Conservation (phyloP, 1,140 invertebrate species). For the Drosophila sp. region DNA sequence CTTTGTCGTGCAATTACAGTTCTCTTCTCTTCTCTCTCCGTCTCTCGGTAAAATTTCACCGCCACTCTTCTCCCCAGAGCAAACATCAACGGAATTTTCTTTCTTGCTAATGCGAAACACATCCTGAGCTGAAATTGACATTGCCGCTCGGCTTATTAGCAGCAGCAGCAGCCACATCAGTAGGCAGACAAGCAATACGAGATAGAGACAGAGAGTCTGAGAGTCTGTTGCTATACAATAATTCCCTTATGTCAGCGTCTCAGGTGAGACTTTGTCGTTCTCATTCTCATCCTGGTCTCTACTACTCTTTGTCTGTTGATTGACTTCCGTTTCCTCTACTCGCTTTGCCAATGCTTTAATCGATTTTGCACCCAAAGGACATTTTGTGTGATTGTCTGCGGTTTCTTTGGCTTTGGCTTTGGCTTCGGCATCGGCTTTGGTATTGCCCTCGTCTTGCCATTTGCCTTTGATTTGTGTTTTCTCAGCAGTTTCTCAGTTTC, state of each 20-base stretch:
- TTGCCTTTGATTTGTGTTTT: constrained; percentile 67
- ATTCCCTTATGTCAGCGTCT: constrained; percentile 42
- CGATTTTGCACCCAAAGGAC: constrained; percentile 82
- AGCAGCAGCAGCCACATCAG: constrained; percentile 1
- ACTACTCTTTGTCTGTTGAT: constrained; percentile 54
- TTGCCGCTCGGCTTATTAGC: constrained; percentile 51
- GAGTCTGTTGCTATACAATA: background rate
- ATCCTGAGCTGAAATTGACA: constrained; percentile 56
- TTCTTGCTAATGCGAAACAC: constrained; percentile 78
- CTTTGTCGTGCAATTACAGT: constrained; percentile 80
- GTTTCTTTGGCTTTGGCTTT: constrained; percentile 45
- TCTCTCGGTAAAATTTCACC: background rate
- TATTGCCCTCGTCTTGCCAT: constrained; percentile 16
- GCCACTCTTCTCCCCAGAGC: constrained; percentile 34
- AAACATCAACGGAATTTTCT: constrained; percentile 56
- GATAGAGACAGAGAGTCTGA: background rate
- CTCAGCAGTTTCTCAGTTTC: constrained; percentile 21
- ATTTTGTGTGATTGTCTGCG: constrained; percentile 74
- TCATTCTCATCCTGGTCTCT: background rate
- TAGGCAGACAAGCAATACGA: background rate
- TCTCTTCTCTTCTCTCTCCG: background rate
- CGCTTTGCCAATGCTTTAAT: constrained; percentile 63
- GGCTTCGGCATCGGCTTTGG: background rate
- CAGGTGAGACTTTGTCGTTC: constrained; percentile 46
- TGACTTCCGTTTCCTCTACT: constrained; percentile 68